Percentiles rank a stretch among this genome's conserved stretches.
Evolutionary conservation across 2,797 vertebrate genomes (phyloP).

Genomic region (Spinibarbus caldwelli): DNA sequence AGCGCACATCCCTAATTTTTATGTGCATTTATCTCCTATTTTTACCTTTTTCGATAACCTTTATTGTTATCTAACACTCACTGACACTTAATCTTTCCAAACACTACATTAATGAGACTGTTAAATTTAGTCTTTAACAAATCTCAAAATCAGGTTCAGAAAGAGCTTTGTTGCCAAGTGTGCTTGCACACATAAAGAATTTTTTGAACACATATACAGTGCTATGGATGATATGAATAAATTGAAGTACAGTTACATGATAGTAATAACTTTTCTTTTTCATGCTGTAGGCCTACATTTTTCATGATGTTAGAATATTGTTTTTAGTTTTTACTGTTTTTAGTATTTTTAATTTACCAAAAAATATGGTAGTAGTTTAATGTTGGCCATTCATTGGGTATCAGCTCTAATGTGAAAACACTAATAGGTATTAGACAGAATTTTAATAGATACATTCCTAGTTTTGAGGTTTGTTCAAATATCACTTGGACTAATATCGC

Average conservation of each 20-base stretch:
- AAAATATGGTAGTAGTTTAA: not conserved
- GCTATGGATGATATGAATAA: not conserved
- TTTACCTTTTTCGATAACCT: not conserved
- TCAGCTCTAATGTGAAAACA: not conserved
- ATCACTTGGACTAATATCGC: not conserved
- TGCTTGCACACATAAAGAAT: not conserved
- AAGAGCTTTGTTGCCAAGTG: not conserved
- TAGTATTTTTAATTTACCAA: not conserved
- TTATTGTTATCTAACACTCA: not conserved
- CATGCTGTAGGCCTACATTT: not conserved
- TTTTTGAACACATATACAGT: not conserved
- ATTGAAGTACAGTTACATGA: not conserved
- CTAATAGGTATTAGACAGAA: not conserved
- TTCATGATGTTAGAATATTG: not conserved
- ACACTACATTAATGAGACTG: not conserved
- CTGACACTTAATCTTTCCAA: not conserved
- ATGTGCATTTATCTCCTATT: not conserved
- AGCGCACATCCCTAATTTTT: too few species aligned
- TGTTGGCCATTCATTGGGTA: not conserved
- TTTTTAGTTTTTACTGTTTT: not conserved
- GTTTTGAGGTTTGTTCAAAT: not conserved
- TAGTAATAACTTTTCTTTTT: not conserved
- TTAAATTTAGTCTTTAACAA: not conserved
- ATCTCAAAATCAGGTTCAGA: not conserved
- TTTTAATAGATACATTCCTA: not conserved